Base-by-base conservation (phyloP, 1,140 invertebrate genomes). In the Triops cancriformis region DNA sequence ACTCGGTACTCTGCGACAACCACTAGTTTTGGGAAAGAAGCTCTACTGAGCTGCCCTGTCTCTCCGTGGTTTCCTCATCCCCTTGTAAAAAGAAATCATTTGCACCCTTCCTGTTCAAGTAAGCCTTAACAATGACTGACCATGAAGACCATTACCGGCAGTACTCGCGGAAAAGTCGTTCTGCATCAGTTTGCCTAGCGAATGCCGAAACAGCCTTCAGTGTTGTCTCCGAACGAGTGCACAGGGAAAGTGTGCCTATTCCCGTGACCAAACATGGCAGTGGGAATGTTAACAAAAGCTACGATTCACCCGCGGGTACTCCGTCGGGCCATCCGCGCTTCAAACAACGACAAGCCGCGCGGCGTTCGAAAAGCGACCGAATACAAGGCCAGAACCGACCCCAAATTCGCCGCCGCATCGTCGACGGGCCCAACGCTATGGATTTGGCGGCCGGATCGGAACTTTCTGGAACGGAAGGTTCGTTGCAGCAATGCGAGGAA, bases 341-440 rank as follows among this genome's bases (percentile, higher is more conserved):
- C 27, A 73, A 74, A 43, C 37, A 27, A 27, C 72, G 77, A 10
- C 77, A 78, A n/a, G 72, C 27, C 11, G 77, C 77, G 42, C 72
- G 77, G 4, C 77, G 77, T 18, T 41, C 72, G 4, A 78, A 78
- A 45, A 78, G 77, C 73, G 77, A 78, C 12, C 72, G 77, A 42
- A 73, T 78, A 14, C 77, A 78, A 26, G 77, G 77, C 23, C 72
- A 73, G 5, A 76, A 76, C 43, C 73, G 74, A 28, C 77, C 77
- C 27, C 18, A 42, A 7, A 72, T 78, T 37, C 73, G 73, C 18
- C 77, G 77, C 41, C 77, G 77, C 6, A 18, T 14, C 41, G 2
- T 37, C 7, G 77, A 78, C 42, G 26, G 43, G 23, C 42, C 28
- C 14, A n/a, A 42, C 31, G 28, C 64, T 1, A 1, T 78, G 72